phyloP scores from a whole-genome alignment of 2,113 vertebrate species.

The Anguilla rostrata region DNA sequence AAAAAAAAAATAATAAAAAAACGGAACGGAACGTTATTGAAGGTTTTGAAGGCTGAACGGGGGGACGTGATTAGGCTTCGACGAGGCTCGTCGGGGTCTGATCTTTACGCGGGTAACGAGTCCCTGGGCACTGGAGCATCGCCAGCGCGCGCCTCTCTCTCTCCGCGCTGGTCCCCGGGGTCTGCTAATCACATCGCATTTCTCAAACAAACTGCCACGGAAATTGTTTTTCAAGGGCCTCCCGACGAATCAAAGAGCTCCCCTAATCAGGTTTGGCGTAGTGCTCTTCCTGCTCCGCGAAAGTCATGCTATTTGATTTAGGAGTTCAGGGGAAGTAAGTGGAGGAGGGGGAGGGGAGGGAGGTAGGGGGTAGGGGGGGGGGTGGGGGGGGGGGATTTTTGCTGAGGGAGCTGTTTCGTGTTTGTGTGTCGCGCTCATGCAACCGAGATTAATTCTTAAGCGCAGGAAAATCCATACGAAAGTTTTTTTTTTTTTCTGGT shows the following conservation, averaged over 20 bases:
- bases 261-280: conserved; percentile 32
- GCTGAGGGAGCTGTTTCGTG: conserved; percentile 7
- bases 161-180: conserved; percentile 17
- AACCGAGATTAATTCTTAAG: conserved; percentile 7
- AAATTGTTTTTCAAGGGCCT: conserved; percentile 23
- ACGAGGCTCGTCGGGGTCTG: not conserved
- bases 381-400: not conserved
- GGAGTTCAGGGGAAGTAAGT: not conserved
- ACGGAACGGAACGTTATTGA: not conserved
- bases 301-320: conserved; percentile 26
- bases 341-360: not conserved
- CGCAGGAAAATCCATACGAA: not conserved
- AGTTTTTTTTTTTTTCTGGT: not conserved
- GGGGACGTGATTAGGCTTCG: not conserved
- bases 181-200: conserved; percentile 24
- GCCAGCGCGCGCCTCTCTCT: not conserved
- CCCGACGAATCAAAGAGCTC: conserved; percentile 15
- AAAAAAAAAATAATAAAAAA: not conserved
- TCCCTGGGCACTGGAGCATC: not conserved
- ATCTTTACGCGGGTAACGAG: not conserved
- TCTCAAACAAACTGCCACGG: conserved; percentile 19
- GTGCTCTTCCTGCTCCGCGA: conserved; percentile 19
- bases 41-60: conserved; percentile 14
- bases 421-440: conserved; percentile 9
- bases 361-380: not conserved